phyloP scores from a whole-genome alignment of 2,797 vertebrate genomes.

The Ctenopoma multispine region DNA sequence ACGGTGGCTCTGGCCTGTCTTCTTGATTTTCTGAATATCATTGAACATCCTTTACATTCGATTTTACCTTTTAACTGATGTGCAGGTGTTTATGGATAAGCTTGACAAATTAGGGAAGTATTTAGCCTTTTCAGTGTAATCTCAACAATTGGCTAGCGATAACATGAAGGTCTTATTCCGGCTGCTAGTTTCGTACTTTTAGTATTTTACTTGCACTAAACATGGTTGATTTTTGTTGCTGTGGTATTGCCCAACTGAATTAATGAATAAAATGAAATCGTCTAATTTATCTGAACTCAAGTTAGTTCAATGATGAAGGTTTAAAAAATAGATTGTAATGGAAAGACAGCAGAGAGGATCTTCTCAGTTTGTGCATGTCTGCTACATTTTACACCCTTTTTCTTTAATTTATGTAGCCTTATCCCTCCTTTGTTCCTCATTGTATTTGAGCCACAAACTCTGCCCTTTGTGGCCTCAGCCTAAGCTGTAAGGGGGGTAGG shows the following conservation, averaged over 20 bases:
- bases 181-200: neutral
- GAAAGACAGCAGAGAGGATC: conserved; percentile 34
- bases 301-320: neutral
- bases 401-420: conserved; percentile 71
- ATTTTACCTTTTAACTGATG: conserved; percentile 41
- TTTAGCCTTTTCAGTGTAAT: conserved; percentile 22
- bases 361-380: conserved; percentile 62
- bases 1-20: conserved; percentile 82
- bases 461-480: conserved; percentile 64
- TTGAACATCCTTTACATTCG: conserved; percentile 62
- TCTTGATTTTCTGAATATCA: conserved; percentile 87
- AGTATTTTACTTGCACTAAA: neutral
- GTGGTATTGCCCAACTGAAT: no score
- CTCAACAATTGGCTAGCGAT: conserved; percentile 55
- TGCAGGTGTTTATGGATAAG: conserved; percentile 62
- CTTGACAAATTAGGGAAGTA: conserved; percentile 60
- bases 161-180: neutral
- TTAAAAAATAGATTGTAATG: neutral
- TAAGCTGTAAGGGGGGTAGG: conserved; percentile 36
- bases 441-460: conserved; percentile 60
- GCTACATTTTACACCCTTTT: conserved; percentile 67
- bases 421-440: conserved; percentile 76
- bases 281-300: neutral
- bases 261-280: no score
- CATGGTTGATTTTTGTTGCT: neutral